Percentiles rank a stretch among this genome's conserved stretches.
Conservation (phyloP, 2,888 invertebrate species). For the Drepana falcataria region DNA sequence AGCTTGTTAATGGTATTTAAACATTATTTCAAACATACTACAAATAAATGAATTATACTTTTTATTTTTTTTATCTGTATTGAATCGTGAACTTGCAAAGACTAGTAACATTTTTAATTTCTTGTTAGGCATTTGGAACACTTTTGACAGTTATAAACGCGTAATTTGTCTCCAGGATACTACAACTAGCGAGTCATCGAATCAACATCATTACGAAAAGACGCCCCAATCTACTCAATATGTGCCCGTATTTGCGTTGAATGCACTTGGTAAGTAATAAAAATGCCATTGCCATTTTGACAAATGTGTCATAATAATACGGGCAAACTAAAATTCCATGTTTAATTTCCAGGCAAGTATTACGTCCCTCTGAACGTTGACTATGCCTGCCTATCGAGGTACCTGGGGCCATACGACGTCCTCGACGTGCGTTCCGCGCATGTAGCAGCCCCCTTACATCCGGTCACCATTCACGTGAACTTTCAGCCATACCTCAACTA, state of each 20-base stretch:
- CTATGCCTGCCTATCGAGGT: constrained; percentile 84
- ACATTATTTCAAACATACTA: no score
- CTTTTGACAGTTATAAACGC: no score
- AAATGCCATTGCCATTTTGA: background rate
- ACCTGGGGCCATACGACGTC: constrained; percentile 80
- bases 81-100: no score
- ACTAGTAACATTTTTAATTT: no score
- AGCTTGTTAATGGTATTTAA: no score
- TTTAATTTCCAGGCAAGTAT: constrained; percentile 72
- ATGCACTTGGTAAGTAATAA: constrained; percentile 83
- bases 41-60: no score
- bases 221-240: constrained; percentile 52
- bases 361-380: constrained; percentile 93
- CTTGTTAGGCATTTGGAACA: no score
- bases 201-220: constrained; percentile 57
- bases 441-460: constrained; percentile 84
- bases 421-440: constrained; percentile 75
- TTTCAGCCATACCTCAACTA: constrained; percentile 77
- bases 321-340: background rate
- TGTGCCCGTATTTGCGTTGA: constrained; percentile 93
- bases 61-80: no score
- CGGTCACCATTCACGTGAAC: constrained; percentile 94
- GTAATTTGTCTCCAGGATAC: constrained; percentile 47
- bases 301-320: no score
- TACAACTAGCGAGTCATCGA: constrained; percentile 56